Base-by-base conservation (phyloP, 2,113 vertebrate species). In the Typhlomys cinereus region DNA sequence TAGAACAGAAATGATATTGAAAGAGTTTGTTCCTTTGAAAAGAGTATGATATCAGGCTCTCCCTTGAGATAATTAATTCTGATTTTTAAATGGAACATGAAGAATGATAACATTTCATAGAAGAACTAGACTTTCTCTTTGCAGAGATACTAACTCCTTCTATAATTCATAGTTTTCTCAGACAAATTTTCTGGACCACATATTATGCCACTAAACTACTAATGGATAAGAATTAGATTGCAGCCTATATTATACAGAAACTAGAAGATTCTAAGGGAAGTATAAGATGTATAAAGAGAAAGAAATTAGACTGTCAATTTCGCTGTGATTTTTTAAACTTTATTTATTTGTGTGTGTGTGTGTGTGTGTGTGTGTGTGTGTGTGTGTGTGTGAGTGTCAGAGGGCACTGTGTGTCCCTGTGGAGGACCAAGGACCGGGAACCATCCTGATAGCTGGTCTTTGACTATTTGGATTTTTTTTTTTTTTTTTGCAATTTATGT, bases 11-110 rank as follows among this genome's bases (percentile, higher is more conserved):
- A 79, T 48, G n/a, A 34, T 23, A 67, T 85, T n/a, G 78, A 80
- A 89, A 94, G 46, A 93, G 76, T 8, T 59, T 48, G 50, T 20
- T 83, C 62, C 62, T 92, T 95, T 89, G 61, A 90, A 80, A 88
- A 75, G 5, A 86, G 29, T 62, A 74, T 64, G 67, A 44, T 69
- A 41, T 1, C 2, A 62, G 54, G 14, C 34, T 34, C 18, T 91
- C 46, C 89, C 10, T 23, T 76, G 29, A 57, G 71, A 89, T 87
- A 73, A 50, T 70, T 66, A 76, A 89, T 95, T 95, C 39, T 89
- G 31, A 84, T 62, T 89, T 71, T 12, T 85, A 95, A 96, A 89
- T 67, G 83, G 90, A 90, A 89, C n/a, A 57, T 54, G 18, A 93
- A 66, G 57, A 95, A 85, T 64, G 31, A 75, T 81, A 89, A 70